A percentile compares a stretch with the other conserved stretches of the same genome.
Evolutionary conservation across 2,113 vertebrate genomes (phyloP).

Genomic region (Todiramphus saurophagus): DNA sequence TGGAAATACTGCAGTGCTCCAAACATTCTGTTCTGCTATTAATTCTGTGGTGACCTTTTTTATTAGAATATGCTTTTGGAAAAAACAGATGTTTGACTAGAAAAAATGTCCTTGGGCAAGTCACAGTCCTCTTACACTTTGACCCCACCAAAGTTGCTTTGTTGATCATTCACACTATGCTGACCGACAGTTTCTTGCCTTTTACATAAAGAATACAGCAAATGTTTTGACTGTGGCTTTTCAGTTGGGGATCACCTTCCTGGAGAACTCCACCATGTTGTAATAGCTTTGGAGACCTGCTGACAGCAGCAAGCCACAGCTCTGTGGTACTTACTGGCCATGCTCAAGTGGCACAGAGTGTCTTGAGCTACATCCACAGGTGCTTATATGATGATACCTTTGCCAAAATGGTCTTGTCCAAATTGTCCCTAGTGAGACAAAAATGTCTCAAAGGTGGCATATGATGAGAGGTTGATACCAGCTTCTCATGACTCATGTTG

Average conservation of each 20-base stretch:
- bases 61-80: not conserved
- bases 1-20: not conserved
- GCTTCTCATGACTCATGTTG: not conserved
- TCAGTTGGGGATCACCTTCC: not conserved
- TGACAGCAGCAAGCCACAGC: not conserved
- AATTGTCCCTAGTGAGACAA: not conserved
- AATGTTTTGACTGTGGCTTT: not conserved
- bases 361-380: not conserved
- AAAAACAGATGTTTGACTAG: not conserved
- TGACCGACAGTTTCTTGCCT: not conserved
- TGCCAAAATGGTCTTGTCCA: not conserved
- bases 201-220: not conserved
- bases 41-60: not conserved
- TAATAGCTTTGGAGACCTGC: not conserved
- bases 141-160: not conserved
- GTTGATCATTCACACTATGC: not conserved
- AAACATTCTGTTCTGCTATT: not conserved
- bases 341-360: not conserved
- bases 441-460: not conserved
- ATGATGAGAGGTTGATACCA: not conserved
- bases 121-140: not conserved
- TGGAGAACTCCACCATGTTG: not conserved
- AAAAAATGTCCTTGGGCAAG: not conserved
- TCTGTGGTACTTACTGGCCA: rapidly evolving
- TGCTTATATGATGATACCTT: not conserved